These are phyloP conservation scores for Todus mexicanus DNA, from an alignment of 2,797 vertebrate genomes.

Conservation along the genomic window DNA sequence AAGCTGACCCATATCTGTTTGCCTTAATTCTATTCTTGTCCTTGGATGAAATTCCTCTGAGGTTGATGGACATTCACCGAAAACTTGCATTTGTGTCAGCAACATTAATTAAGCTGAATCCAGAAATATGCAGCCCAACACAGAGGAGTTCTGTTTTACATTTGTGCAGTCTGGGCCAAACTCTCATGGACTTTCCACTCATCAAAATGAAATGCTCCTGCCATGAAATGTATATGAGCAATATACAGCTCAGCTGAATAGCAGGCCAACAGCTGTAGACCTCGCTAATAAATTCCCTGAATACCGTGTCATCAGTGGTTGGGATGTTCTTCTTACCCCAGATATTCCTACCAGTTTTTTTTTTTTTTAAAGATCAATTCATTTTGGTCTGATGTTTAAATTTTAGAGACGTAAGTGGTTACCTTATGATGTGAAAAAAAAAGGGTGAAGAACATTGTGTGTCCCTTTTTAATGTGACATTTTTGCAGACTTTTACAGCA, in stretches of 20 bases:
- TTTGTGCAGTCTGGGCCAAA: slow-evolving; percentile 14
- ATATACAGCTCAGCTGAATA: slow-evolving; percentile 20
- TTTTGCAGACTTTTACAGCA: neutral
- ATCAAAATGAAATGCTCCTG: slow-evolving; percentile 34
- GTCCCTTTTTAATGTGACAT: neutral
- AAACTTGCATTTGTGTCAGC: slow-evolving; percentile 50
- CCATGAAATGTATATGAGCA: slow-evolving; percentile 54
- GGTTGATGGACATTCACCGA: neutral
- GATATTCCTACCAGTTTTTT: neutral
- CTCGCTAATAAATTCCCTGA: slow-evolving; percentile 54
- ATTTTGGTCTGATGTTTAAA: neutral
- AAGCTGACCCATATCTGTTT: neutral
- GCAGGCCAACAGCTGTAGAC: slow-evolving; percentile 57
- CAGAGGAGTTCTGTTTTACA: slow-evolving; percentile 47
- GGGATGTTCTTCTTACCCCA: neutral
- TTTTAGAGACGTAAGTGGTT: neutral
- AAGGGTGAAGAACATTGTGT: neutral
- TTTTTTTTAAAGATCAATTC: neutral
- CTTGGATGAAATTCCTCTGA: slow-evolving; percentile 12
- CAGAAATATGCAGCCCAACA: slow-evolving; percentile 25
- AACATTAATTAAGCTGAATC: slow-evolving; percentile 55
- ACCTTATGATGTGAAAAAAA: neutral
- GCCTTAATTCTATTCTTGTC: neutral
- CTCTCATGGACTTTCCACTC: slow-evolving; percentile 41
- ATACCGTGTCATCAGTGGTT: slow-evolving; percentile 39